Conservation (phyloP, 2,797 vertebrate species). For the Hafferia zeledoni region DNA sequence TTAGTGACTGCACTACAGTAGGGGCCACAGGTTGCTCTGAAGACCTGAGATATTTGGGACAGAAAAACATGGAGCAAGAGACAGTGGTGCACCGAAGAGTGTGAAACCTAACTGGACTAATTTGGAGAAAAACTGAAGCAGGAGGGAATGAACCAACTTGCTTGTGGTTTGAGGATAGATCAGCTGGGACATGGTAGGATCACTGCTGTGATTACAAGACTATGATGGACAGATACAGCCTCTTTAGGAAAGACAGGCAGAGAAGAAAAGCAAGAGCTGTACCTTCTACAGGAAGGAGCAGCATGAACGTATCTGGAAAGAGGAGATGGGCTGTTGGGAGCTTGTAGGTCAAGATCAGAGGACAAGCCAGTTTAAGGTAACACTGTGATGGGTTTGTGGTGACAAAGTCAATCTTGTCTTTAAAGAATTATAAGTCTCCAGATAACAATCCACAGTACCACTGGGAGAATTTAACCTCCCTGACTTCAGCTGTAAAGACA, state of each 20-base stretch:
- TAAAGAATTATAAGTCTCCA: background rate
- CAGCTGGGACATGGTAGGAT: background rate
- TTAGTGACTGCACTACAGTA: background rate
- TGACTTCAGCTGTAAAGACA: background rate
- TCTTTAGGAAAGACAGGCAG: background rate
- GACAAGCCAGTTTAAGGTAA: background rate
- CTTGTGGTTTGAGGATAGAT: background rate
- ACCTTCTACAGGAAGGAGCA: background rate
- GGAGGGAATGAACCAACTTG: accelerated
- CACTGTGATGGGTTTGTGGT: background rate
- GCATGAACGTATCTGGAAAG: background rate
- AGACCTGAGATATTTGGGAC: background rate
- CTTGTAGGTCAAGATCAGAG: background rate
- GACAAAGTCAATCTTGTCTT: background rate
- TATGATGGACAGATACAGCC: background rate
- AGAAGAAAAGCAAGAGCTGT: background rate
- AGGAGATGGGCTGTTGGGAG: background rate
- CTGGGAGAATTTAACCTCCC: background rate
- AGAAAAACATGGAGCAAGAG: background rate
- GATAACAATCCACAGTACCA: background rate
- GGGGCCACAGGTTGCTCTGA: background rate
- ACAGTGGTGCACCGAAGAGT: background rate
- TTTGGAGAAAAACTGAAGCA: background rate
- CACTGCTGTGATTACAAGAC: background rate
- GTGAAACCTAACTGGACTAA: background rate